phyloP scores from a whole-genome alignment of 2,888 invertebrate genomes.

The Drosophila kokeensis region DNA sequence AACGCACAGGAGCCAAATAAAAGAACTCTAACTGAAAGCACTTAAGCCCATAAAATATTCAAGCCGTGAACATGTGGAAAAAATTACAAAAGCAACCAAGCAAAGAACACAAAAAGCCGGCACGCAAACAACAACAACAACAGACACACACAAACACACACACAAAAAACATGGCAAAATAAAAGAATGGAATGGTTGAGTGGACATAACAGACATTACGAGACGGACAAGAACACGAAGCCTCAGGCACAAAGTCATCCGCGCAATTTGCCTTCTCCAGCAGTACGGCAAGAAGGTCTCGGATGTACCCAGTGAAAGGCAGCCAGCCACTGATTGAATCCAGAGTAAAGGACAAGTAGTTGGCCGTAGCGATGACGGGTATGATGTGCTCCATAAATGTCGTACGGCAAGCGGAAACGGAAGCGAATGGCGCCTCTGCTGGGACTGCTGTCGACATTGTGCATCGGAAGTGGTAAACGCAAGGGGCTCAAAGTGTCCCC shows the following conservation, averaged over 20 bases:
- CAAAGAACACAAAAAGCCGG: slow-evolving; percentile 57
- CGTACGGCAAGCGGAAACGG: slow-evolving; percentile 65
- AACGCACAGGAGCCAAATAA: slow-evolving; percentile 56
- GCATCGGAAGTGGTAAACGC: slow-evolving; percentile 70
- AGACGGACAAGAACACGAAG: slow-evolving; percentile 28
- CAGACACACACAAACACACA: not conserved
- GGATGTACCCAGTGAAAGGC: slow-evolving; percentile 38
- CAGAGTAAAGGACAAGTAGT: slow-evolving; percentile 70
- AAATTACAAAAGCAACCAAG: slow-evolving; percentile 66
- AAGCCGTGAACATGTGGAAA: slow-evolving; percentile 77
- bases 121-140: slow-evolving; percentile 40
- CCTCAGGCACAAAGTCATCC: slow-evolving; percentile 28
- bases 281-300: slow-evolving; percentile 15
- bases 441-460: slow-evolving; percentile 57
- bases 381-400: slow-evolving; percentile 72
- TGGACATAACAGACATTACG: slow-evolving; percentile 58
- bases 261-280: slow-evolving; percentile 67
- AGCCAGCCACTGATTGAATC: slow-evolving; percentile 73
- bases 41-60: slow-evolving; percentile 81
- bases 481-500: slow-evolving; percentile 45
- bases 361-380: slow-evolving; percentile 41
- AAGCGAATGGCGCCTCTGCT: slow-evolving; percentile 67
- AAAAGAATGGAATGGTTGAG: slow-evolving; percentile 54
- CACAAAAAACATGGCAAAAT: slow-evolving; percentile 28
- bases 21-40: slow-evolving; percentile 73